Evolutionary conservation across 2,888 invertebrate genomes (phyloP), one percentile per base, ranked within the genome.

Genomic region (Sphaerophoria taeniata): DNA sequence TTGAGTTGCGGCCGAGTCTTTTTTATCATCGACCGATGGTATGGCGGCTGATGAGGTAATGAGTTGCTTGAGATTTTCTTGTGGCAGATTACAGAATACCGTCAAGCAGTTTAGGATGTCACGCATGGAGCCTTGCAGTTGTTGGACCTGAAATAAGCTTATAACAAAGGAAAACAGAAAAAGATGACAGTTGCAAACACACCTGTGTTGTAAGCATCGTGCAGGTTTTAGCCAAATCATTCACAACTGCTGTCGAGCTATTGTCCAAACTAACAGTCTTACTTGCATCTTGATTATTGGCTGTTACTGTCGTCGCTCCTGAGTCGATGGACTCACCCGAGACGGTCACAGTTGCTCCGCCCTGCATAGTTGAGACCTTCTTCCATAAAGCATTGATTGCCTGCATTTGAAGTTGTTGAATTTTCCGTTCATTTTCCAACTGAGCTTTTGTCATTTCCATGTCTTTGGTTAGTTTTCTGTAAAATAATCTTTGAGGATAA

Each of bases 321-420:
- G 39, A 6, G 14, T 74, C 71, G 11, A 56, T 74, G 36, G 83
- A 36, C 31, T 83, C 75, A 53, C 73, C 16, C 7, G 81, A 39
- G 7, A 81, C 58, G 1, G 61, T 65, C 4, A 70, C 74, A n/a
- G n/a, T n/a, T 6, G 55, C 45, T 7, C 77, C 87, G 12, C 88
- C 85, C 80, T 92, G 95, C 88, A 96, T 92, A 0, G 95, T 94
- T 14, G 96, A 95, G 2, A 97, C 96, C 90, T 97, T 97, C 91
- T 96, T 97, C 97, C 97, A 97, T 3, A 97, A 92, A 0, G 97
- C 97, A 89, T 96, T 96, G 88, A 97, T 97, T 4, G 97, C 97
- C 91, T 97, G 97, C 95, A 97, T 96, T 92, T 97, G 97, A 63
- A 97, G 92, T 90, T 97, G 95, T 88, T 97, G 96, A 75, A 97